Evolutionary conservation across 2,888 invertebrate species (phyloP), one percentile per base, ranked within the genome.

Genomic region (Xestia rhomboidea): DNA sequence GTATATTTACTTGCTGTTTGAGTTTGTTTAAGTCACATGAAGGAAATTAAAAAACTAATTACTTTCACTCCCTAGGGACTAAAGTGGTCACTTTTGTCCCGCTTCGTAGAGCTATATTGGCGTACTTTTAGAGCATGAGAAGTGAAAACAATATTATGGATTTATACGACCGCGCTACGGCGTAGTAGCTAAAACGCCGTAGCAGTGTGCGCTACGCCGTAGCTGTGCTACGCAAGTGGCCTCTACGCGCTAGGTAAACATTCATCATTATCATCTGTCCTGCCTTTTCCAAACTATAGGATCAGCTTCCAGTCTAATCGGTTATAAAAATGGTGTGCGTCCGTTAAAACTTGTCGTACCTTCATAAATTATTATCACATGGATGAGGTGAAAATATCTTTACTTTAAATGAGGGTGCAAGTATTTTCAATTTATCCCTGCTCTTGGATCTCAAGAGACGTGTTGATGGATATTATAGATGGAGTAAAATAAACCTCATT

Each of bases 161-260:
- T 41, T 51, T 46, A 76, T 34, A 51, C 51, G 18, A 5, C 24
- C 1, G 18, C 1, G 41, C 11, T 41, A 41, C 41, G 41, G 41
- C 76, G 79, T 78, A 78, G 78, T 60, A 2, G 27, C 15, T 13
- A 1, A 71, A 79, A 77, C 79, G 77, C 27, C 77, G 79, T 79
- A 79, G 71, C 62, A 5, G 13, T 34, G 51, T 71, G 79, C 13
- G 54, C 79, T 77, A 77, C 71, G 77, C 49, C 77, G 79, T 79
- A 79, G 79, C 62, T 7, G 27, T 44, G 79, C 77, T 77, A 79
- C 71, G 71, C 21, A 34, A 0, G 18, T 46, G 21, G 30, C 0
- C 10, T 79, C n/a, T 70, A 68, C 68, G 46, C 5, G n/a, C 21
- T 41, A 49, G 11, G 34, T 38, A 1, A 63, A 62, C 62, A 34